phyloP scores from a whole-genome alignment of 2,888 invertebrate species.

The Noctua pronuba region DNA sequence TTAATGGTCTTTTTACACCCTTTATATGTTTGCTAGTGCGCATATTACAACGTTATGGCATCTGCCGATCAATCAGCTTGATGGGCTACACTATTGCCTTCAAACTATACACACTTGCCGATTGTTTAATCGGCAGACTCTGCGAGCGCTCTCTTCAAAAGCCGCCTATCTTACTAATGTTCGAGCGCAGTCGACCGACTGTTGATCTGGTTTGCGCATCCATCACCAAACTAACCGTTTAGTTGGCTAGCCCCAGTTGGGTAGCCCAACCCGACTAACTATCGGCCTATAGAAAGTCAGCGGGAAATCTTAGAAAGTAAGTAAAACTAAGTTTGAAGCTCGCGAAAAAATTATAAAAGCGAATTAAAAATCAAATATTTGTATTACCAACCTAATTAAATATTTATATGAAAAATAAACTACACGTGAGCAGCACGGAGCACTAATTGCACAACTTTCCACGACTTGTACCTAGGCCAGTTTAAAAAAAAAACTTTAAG shows the following conservation, averaged over 20 bases:
- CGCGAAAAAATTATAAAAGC: not conserved
- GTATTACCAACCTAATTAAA: not conserved
- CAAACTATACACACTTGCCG: not conserved
- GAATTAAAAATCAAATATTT: not conserved
- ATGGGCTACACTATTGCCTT: not conserved
- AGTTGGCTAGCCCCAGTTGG: not conserved
- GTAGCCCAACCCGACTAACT: not conserved
- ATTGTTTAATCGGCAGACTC: not conserved
- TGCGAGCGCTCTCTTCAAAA: not conserved
- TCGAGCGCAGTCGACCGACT: not conserved
- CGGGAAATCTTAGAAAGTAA: not conserved
- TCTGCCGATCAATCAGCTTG: not conserved
- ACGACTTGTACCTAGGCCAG: too few relatives aligned
- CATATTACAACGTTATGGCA: not conserved
- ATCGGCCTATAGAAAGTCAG: not conserved
- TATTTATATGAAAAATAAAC: not conserved
- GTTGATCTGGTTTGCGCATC: not conserved
- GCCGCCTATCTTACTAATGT: not conserved
- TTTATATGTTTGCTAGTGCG: not conserved
- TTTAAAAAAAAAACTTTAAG: too few relatives aligned
- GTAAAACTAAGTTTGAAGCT: not conserved
- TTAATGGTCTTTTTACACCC: too few relatives aligned
- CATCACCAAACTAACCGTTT: not conserved
- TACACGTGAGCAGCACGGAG: not conserved
- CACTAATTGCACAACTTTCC: too few relatives aligned